A percentile compares a stretch with the other conserved stretches of the same genome.
These are phyloP conservation scores for Erebia aethiops DNA, from an alignment of 2,888 invertebrate genomes.

Conservation along the genomic window DNA sequence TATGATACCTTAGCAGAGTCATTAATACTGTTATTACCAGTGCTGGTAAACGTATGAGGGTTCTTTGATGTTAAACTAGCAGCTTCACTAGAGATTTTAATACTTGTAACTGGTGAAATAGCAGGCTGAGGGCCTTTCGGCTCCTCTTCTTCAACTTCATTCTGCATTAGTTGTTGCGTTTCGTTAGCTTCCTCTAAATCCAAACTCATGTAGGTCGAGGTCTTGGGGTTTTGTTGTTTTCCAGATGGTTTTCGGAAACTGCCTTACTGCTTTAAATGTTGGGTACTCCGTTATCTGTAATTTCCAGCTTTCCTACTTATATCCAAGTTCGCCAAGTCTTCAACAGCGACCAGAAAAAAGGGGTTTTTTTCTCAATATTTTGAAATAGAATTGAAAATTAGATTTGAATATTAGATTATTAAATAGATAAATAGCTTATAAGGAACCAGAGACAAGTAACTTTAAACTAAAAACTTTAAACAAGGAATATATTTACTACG, in stretches of 20 bases:
- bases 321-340: too few species aligned
- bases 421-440: too few species aligned
- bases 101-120: conserved; percentile 75
- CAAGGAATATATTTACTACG: too few species aligned
- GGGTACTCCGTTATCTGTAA: too few species aligned
- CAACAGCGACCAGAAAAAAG: too few species aligned
- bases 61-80: conserved; percentile 70
- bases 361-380: too few species aligned
- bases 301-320: too few species aligned
- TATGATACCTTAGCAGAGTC: conserved; percentile 76
- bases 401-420: too few species aligned
- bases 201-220: conserved; percentile 68
- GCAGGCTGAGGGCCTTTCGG: conserved; percentile 62
- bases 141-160: conserved; percentile 76
- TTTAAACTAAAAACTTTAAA: too few species aligned
- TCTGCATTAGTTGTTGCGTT: conserved; percentile 79
- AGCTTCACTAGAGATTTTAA: conserved; percentile 74
- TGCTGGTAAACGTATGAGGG: conserved; percentile 59
- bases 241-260: neutral
- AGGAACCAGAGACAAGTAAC: too few species aligned
- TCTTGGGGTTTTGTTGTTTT: neutral
- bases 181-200: conserved; percentile 76
- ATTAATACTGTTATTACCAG: conserved; percentile 71
- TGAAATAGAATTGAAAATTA: too few species aligned
- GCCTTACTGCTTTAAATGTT: too few species aligned